phyloP scores from a whole-genome alignment of 2,797 vertebrate species.

The Danio jaintianensis region DNA sequence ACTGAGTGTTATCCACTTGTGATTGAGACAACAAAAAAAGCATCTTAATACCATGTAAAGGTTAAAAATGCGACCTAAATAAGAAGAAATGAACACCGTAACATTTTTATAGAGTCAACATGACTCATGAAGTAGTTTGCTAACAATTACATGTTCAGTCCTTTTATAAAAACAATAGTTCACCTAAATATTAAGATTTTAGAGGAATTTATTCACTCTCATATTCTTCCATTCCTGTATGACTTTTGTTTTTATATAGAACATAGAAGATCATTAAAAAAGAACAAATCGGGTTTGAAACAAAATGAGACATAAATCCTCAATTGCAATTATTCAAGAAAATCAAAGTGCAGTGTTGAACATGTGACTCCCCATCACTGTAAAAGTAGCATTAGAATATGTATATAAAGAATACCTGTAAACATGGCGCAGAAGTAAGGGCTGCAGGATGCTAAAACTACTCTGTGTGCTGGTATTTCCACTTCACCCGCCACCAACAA shows the following conservation, averaged over 20 bases:
- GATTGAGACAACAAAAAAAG: too few relatives aligned
- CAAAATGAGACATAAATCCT: too few relatives aligned
- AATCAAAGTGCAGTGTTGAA: not conserved
- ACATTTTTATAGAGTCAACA: not conserved
- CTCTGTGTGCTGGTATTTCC: constrained; percentile 91
- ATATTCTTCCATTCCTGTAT: not conserved
- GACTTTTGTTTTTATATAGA: not conserved
- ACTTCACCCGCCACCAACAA: constrained; percentile 90
- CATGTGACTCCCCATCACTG: not conserved
- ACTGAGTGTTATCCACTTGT: too few relatives aligned
- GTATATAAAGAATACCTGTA: constrained; percentile 82
- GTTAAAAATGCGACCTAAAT: constrained; percentile 3
- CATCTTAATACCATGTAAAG: too few relatives aligned
- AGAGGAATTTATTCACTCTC: not conserved
- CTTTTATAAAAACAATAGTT: not conserved
- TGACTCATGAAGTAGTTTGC: not conserved
- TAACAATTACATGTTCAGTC: not conserved
- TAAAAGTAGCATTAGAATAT: not conserved
- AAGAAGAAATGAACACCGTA: not conserved
- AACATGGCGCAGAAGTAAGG: constrained; percentile 99
- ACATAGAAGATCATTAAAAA: too few relatives aligned
- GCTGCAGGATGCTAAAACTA: constrained; percentile 94
- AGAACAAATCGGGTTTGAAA: too few relatives aligned
- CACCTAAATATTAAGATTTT: not conserved
- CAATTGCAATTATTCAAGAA: not conserved